Base-by-base conservation (phyloP, 2,113 vertebrate species). In the Notothenia rossii region DNA sequence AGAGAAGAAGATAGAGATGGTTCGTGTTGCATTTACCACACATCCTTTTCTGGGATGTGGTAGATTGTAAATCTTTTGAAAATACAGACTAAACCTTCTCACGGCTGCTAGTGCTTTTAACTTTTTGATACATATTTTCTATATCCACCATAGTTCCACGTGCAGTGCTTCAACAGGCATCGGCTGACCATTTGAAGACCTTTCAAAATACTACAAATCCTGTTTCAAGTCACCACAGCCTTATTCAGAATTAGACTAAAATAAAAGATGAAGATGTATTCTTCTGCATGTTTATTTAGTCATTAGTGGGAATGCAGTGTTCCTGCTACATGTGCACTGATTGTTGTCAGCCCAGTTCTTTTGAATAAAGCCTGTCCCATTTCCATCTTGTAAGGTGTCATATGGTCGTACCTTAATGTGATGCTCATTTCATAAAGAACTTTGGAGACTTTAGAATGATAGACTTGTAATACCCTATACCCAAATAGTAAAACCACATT, bases 281-380 rank as follows among this genome's bases (percentile, higher is more conserved):
- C 3, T 15, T 25, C 61, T 17, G 20, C 20, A 33, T 48, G 48
- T 1, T 54, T 33, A 4, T 25, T n/a, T 13, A 64, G 22, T 66
- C 5, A 59, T 54, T 18, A 43, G 43, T 14, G 29, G 25, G 7
- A 55, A 56, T 13, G 22, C 22, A 46, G 33, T 63, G 8, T 59
- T 75, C 43, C n/a, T 69, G 14, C 29, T 15, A 77, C 15, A 72
- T 77, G 75, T 60, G 13, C 54, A 25, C 50, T 56, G 25, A 45
- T 85, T 85, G 78, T 59, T 82, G 66, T 73, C 61, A 73, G 60
- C 82, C 40, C 29, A 69, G 17, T 71, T 82, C 43, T 62, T 66
- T 18, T 13, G 45, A 80, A 75, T 73, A 75, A 84, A 82, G 56
- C 59, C n/a, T 83, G 78, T 54, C 69, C 84, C 25, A 79, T 69